Conservation (phyloP, 2,888 invertebrate genomes). For the Sesia apiformis region DNA sequence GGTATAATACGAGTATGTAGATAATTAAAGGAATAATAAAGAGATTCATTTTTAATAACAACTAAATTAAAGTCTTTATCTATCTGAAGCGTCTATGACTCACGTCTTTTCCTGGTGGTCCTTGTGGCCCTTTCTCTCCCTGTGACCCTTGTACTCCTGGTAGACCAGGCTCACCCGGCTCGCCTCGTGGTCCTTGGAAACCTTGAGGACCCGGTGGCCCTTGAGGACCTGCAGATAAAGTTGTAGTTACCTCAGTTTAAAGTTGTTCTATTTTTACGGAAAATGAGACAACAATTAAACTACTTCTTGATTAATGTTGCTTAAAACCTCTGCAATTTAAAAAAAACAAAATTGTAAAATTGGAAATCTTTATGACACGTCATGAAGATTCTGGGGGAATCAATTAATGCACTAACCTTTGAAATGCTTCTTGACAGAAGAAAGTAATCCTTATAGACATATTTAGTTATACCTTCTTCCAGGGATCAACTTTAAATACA, state of each 20-base stretch:
- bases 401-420: too few species aligned
- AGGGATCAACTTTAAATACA: slow-evolving; percentile 3
- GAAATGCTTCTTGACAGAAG: too few species aligned
- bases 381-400: too few species aligned
- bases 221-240: slow-evolving; percentile 45
- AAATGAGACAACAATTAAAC: too few species aligned
- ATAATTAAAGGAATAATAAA: neutral
- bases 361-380: too few species aligned
- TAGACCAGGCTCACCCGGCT: slow-evolving; percentile 83
- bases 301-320: too few species aligned
- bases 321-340: too few species aligned
- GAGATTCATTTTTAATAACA: neutral
- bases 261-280: neutral
- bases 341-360: too few species aligned
- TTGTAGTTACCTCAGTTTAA: neutral
- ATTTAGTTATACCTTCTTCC: too few species aligned
- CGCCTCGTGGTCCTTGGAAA: slow-evolving; percentile 87
- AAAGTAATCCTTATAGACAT: too few species aligned
- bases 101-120: slow-evolving; percentile 85
- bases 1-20: too few species aligned
- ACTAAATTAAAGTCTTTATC: neutral
- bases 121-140: slow-evolving; percentile 81
- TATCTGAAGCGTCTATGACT: slow-evolving; percentile 15
- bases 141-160: slow-evolving; percentile 78
- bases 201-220: slow-evolving; percentile 80